Evolutionary conservation across 2,113 vertebrate species (phyloP).

Genomic region (Hydrolagus affinis): DNA sequence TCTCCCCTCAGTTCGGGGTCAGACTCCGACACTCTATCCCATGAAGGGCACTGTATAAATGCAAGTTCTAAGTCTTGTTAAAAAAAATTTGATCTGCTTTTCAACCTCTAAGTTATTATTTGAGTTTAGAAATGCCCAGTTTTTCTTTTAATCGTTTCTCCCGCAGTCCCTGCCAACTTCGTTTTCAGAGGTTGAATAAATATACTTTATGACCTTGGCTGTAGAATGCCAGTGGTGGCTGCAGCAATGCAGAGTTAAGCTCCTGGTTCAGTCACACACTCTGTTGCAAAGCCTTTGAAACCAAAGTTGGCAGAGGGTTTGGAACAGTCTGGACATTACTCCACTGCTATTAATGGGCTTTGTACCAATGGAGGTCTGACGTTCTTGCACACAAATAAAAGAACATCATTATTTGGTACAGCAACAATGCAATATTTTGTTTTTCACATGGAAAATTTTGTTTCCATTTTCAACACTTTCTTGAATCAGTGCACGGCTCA

Average conservation of each 20-base stretch:
- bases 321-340: background rate
- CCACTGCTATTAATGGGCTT: background rate
- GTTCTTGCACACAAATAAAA: background rate
- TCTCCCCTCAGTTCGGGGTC: no score
- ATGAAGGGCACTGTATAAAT: no score
- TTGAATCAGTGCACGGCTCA: background rate
- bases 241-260: background rate
- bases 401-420: conserved; percentile 16
- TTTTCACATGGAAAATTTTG: conserved; percentile 21
- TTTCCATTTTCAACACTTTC: conserved; percentile 22
- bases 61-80: no score
- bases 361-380: conserved; percentile 7
- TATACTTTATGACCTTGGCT: background rate
- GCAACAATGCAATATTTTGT: conserved; percentile 18
- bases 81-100: no score
- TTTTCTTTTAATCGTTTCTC: background rate
- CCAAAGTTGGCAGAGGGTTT: background rate
- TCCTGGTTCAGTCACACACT: no score
- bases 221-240: background rate
- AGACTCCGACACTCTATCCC: no score
- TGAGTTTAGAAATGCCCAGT: background rate
- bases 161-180: background rate
- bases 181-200: background rate
- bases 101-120: background rate
- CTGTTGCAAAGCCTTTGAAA: background rate